phyloP scores from a whole-genome alignment of 2,888 invertebrate species.

The Pyrrhia umbra region DNA sequence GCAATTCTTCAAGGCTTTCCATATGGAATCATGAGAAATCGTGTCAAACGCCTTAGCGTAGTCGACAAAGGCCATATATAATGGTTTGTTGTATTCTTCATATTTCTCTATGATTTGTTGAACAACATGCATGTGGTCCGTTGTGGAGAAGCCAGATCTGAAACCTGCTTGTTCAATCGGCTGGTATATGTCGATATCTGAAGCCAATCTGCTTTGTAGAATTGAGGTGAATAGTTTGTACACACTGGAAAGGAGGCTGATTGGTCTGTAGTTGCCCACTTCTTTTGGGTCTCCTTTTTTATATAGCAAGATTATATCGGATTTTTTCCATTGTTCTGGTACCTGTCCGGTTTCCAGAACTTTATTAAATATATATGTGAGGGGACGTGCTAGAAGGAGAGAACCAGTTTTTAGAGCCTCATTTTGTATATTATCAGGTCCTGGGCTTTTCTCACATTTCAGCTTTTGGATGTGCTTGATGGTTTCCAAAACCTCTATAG shows the following conservation, averaged over 20 bases:
- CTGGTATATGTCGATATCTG: not conserved
- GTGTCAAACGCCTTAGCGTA: not conserved
- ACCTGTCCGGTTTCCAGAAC: no score
- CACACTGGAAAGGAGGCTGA: no score
- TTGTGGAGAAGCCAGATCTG: not conserved
- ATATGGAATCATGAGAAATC: not conserved
- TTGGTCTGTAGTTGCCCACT: not conserved
- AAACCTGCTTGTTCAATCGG: not conserved
- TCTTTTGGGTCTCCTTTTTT: not conserved
- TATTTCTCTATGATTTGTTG: not conserved
- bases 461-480: no score
- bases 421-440: no score
- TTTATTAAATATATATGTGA: no score
- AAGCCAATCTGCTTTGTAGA: not conserved
- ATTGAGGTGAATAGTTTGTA: not conserved
- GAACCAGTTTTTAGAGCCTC: no score
- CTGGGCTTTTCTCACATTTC: no score
- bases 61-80: not conserved
- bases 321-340: no score
- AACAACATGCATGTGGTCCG: not conserved
- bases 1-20: not conserved
- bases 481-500: no score
- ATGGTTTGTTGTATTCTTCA: not conserved
- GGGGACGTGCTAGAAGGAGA: no score
- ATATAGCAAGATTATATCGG: not conserved